Conservation (phyloP, 1,140 invertebrate genomes). For the Zaprionus gabonicus region DNA sequence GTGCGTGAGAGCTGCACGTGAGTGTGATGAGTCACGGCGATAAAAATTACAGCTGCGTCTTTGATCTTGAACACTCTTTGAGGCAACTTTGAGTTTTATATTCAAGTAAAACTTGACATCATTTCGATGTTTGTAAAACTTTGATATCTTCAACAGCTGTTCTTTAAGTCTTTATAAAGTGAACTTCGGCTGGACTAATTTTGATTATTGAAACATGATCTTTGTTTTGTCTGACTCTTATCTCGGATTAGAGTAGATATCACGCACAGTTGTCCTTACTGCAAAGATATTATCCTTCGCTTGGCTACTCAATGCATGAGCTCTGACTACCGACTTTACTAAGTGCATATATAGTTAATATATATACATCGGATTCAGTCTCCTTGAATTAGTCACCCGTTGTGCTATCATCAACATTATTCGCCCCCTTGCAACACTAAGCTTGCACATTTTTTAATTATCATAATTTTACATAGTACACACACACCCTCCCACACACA, state of each 20-base stretch:
- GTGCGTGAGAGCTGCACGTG: not conserved
- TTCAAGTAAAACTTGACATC: no score
- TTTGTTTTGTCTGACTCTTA: no score
- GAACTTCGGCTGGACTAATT: no score
- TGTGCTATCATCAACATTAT: slow-evolving; percentile 18
- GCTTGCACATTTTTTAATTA: slow-evolving; percentile 65
- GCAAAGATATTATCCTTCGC: not conserved
- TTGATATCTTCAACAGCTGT: not conserved
- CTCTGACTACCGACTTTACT: not conserved
- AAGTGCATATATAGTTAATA: not conserved
- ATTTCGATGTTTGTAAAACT: not conserved
- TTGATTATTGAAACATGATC: no score
- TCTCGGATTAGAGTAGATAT: not conserved
- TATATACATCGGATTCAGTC: not conserved
- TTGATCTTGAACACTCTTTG: not conserved
- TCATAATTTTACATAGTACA: slow-evolving; percentile 69
- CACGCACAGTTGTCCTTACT: not conserved
- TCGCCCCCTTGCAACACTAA: slow-evolving; percentile 1
- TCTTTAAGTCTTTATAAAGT: no score
- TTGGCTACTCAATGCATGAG: not conserved
- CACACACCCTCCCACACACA: slow-evolving; percentile 8
- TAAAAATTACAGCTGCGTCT: not conserved
- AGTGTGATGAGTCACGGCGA: not conserved
- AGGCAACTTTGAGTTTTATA: no score
- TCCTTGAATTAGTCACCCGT: not conserved